Base-by-base conservation (phyloP, 1,140 invertebrate species). In the Eumeta japonica region DNA sequence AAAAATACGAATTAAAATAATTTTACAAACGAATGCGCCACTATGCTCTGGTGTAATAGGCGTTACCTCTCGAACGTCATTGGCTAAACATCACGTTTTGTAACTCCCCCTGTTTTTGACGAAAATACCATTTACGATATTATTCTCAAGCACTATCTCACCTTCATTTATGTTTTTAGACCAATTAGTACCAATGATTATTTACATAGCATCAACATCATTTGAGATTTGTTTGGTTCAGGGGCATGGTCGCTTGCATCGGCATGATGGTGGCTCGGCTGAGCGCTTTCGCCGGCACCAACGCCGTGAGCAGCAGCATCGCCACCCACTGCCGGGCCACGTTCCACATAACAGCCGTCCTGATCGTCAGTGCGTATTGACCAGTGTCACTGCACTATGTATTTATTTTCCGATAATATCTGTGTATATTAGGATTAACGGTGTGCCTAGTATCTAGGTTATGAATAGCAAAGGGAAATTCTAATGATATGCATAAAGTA, bases 191-290 rank as follows among this genome's bases (percentile, higher is more conserved):
- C 7, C 12, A 31, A 31, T 14, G 10, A 7, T n/a, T 31, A 31
- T 31, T 12, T n/a, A n/a, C n/a, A n/a, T n/a, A n/a, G n/a, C n/a
- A 2, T 39, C 13, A 2, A 31, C 3, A 13, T n/a, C 20, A 17
- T 10, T 36, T 33, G 10, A 10, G 2, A 28, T 18, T 19, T 35
- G 9, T 34, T 11, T 29, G 14, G 13, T 43, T 46, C 48, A 71
- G 66, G 20, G 66, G 59, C 0, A 72, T 72, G 66, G 59, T 64
- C 35, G 62, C 64, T 9, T 72, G 64, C 28, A 34, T 72, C 10
- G 62, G 62, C 28, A 60, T 72, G 64, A 68, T 72, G 67, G 61
- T 67, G 45, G 67, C 61, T 1, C 37, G 67, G 7, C 45, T 72
- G 35, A 66, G 64, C 39, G 62, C 62, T 3, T 62, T 72, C 43